Conservation (phyloP, 2,797 vertebrate species). For the Channa striata region DNA sequence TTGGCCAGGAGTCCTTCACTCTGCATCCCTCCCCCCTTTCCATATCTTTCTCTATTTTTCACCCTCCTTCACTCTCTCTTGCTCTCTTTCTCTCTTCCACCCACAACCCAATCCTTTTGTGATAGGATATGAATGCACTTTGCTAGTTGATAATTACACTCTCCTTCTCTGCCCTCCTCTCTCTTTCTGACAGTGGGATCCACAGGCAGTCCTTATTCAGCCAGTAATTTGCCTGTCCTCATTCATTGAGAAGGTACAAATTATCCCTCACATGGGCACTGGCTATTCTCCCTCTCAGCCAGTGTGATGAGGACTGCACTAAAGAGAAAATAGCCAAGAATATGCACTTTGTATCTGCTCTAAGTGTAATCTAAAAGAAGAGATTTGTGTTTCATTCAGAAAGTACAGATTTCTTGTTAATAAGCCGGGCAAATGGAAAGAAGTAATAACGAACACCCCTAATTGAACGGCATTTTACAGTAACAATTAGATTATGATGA, state of each 20-base stretch:
- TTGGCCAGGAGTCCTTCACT: conserved; percentile 89
- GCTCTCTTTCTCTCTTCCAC: conserved; percentile 79
- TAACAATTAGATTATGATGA: conserved; percentile 37
- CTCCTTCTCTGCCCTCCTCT: conserved; percentile 83
- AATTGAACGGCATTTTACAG: conserved; percentile 30
- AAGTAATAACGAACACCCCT: conserved; percentile 43
- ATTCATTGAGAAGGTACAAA: conserved; percentile 98
- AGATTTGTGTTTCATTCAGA: conserved; percentile 65
- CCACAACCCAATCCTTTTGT: conserved; percentile 91
- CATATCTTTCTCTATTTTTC: conserved; percentile 78
- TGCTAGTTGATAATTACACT: conserved; percentile 99
- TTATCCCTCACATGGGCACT: conserved; percentile 94
- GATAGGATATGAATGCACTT: conserved; percentile 98
- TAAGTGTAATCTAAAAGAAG: conserved; percentile 71
- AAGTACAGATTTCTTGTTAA: conserved; percentile 65
- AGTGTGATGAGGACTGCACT: conserved; percentile 72
- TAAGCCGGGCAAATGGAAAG: conserved; percentile 35
- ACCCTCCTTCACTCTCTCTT: conserved; percentile 79
- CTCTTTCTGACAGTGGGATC: conserved; percentile 98
- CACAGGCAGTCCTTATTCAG: conserved; percentile 99
- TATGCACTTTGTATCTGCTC: conserved; percentile 73
- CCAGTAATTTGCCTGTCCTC: conserved; percentile 99
- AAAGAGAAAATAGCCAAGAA: conserved; percentile 78
- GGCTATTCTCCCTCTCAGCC: conserved; percentile 88
- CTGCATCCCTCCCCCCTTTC: conserved; percentile 70